These are phyloP conservation scores for Digitonthophagus gazella DNA, from an alignment of 2,888 invertebrate genomes.

Conservation along the genomic window DNA sequence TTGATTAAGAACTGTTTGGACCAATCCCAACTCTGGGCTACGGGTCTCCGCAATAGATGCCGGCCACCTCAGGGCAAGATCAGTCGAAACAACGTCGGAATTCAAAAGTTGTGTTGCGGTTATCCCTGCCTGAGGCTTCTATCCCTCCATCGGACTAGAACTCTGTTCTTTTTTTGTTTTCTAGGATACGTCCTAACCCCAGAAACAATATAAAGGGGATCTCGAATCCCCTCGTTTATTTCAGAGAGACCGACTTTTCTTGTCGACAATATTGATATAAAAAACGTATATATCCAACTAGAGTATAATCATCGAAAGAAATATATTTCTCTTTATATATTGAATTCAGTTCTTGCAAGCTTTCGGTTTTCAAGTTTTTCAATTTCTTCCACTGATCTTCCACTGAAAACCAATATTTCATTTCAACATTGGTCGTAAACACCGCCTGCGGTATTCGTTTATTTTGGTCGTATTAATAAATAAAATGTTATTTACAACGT, in stretches of 20 bases:
- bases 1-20: background rate
- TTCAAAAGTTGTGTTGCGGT: slow-evolving; percentile 14
- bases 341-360: no score
- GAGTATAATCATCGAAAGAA: no score
- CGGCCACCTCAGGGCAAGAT: slow-evolving; percentile 5
- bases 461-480: no score
- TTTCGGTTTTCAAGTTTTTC: no score
- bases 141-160: background rate
- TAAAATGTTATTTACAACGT: no score
- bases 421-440: no score
- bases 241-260: background rate
- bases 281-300: no score
- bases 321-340: no score
- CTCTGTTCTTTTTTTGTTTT: background rate
- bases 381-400: no score
- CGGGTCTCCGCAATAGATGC: background rate
- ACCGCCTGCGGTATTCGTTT: no score
- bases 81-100: background rate
- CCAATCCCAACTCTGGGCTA: background rate
- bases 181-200: background rate
- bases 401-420: no score
- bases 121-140: background rate
- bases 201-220: background rate
- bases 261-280: background rate
- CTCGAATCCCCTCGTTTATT: no score